Evolutionary conservation across 2,113 vertebrate genomes (phyloP).

Genomic region (Orientallactaga bullata): DNA sequence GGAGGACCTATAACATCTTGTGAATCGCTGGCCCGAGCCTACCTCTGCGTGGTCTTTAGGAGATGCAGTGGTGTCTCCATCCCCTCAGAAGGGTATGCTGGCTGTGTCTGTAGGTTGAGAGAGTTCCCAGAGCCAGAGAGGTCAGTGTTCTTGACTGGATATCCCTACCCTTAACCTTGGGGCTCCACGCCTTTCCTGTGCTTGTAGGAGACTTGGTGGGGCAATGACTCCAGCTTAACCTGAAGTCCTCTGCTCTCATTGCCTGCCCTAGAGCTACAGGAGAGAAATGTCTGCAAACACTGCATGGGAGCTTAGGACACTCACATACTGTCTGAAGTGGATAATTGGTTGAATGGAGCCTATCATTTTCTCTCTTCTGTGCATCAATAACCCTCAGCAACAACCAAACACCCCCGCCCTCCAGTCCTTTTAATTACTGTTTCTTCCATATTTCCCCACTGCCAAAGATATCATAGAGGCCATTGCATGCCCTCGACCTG

Average conservation of each 20-base stretch:
- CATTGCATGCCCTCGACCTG: not conserved
- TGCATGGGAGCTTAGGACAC: not conserved
- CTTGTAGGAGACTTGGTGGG: not conserved
- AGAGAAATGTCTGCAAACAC: conserved; percentile 13
- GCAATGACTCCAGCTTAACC: not conserved
- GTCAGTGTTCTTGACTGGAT: not conserved
- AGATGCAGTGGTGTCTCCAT: not conserved
- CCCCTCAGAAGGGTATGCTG: not conserved
- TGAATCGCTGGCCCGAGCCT: not conserved
- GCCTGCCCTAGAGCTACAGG: not conserved
- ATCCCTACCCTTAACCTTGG: not conserved
- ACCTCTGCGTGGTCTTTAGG: not conserved
- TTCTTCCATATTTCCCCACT: conserved; percentile 56
- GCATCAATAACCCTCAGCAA: conserved; percentile 40
- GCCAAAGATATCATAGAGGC: conserved; percentile 42
- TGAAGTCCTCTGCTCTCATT: not conserved
- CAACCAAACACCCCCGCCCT: conserved; percentile 41
- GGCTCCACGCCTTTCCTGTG: not conserved
- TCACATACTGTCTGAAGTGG: conserved; percentile 33
- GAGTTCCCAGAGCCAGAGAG: not conserved
- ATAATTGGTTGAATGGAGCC: conserved; percentile 56
- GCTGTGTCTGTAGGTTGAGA: not conserved
- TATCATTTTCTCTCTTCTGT: conserved; percentile 60
- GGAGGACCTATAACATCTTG: not conserved
- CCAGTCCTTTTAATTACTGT: conserved; percentile 54